Evolutionary conservation across 2,113 vertebrate genomes (phyloP).

Genomic region (Echinops telfairi): DNA sequence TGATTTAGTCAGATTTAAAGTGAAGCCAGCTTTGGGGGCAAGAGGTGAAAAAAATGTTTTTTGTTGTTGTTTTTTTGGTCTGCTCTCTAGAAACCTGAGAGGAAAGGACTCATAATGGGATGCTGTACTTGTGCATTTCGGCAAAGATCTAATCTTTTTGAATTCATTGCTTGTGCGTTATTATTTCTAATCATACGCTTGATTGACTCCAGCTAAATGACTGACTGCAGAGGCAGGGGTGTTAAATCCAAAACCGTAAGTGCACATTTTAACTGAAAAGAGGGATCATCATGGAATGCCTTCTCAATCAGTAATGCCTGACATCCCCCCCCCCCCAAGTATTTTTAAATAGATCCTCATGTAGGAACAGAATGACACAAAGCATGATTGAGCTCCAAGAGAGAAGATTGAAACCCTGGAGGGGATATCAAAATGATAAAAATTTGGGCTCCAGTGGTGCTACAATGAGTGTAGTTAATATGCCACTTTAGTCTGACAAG

Average conservation of each 20-base stretch:
- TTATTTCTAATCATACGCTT: slow-evolving; percentile 88
- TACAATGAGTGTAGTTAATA: slow-evolving; percentile 73
- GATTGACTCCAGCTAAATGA: slow-evolving; percentile 87
- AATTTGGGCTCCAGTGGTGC: slow-evolving; percentile 46
- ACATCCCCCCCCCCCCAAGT: slow-evolving; percentile 69
- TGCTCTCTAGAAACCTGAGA: slow-evolving; percentile 71
- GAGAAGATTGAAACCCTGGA: slow-evolving; percentile 81
- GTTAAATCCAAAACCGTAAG: slow-evolving; percentile 86
- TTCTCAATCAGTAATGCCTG: slow-evolving; percentile 83
- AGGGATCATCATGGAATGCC: slow-evolving; percentile 81
- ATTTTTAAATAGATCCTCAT: slow-evolving; percentile 78
- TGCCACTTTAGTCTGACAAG: slow-evolving; percentile 53
- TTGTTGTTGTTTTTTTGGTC: slow-evolving; percentile 69
- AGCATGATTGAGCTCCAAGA: slow-evolving; percentile 76
- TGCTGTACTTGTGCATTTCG: slow-evolving; percentile 76
- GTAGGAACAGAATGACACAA: slow-evolving; percentile 71
- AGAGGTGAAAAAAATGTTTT: slow-evolving; percentile 52
- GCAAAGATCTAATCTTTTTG: slow-evolving; percentile 84
- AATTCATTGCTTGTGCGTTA: slow-evolving; percentile 87
- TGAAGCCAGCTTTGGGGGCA: slow-evolving; percentile 59
- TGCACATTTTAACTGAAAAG: slow-evolving; percentile 86
- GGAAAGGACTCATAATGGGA: slow-evolving; percentile 77
- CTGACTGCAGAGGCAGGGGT: slow-evolving; percentile 84
- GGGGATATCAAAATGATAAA: slow-evolving; percentile 77
- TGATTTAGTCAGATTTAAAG: slow-evolving; percentile 71